These are phyloP conservation scores for Labia minor DNA, from an alignment of 2,888 invertebrate genomes.

Conservation along the genomic window DNA sequence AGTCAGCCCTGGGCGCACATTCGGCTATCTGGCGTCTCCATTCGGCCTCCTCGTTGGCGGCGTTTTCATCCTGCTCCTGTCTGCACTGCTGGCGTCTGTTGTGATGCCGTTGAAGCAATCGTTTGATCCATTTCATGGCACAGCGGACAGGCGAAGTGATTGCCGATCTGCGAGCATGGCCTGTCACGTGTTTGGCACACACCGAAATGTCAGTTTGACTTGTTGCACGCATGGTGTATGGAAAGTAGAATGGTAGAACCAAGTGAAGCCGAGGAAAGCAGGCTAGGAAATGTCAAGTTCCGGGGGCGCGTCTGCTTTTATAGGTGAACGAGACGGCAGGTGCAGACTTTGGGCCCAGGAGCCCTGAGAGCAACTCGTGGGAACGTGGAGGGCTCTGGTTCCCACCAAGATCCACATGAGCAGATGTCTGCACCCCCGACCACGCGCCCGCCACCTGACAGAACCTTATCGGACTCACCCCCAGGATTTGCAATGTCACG, in stretches of 20 bases:
- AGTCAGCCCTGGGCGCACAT: background rate
- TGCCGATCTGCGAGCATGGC: no score
- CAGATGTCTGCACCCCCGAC: background rate
- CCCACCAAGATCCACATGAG: conserved; percentile 23
- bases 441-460: background rate
- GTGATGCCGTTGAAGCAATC: background rate
- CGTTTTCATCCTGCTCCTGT: background rate
- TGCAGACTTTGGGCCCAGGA: background rate
- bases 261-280: background rate
- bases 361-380: conserved; percentile 23
- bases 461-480: no score
- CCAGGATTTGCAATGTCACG: background rate
- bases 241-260: background rate
- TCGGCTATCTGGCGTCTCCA: background rate
- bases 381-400: conserved; percentile 25
- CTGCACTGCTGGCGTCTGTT: background rate
- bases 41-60: background rate
- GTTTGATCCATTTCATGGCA: background rate
- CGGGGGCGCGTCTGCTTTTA: background rate
- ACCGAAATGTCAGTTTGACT: background rate
- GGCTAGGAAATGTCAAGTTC: background rate
- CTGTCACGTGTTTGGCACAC: background rate
- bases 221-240: background rate
- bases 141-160: no score
- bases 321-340: background rate